Evolutionary conservation across 2,113 vertebrate genomes (phyloP).

Genomic region (Megaceryle torquata): DNA sequence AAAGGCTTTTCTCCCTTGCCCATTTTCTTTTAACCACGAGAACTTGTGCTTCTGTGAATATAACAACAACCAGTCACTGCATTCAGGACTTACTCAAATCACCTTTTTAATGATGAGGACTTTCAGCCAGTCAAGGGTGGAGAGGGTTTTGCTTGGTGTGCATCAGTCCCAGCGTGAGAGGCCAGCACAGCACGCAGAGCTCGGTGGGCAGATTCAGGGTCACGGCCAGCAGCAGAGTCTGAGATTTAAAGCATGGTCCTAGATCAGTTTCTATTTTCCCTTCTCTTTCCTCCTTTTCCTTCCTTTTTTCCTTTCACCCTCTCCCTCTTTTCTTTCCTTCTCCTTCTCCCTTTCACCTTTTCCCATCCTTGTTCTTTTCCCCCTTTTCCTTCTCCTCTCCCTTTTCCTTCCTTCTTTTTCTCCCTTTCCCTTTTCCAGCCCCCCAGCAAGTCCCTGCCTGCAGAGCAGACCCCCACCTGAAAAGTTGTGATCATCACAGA

Average conservation of each 20-base stretch:
- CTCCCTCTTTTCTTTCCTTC: no score
- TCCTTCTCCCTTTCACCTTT: no score
- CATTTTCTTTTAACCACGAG: no score
- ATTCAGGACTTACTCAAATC: no score
- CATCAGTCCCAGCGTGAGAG: not conserved
- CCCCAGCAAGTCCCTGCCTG: not conserved
- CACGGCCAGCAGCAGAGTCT: fast-evolving
- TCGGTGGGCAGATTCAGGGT: fast-evolving
- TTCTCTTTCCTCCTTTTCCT: not conserved
- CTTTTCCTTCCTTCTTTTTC: no score
- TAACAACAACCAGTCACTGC: no score
- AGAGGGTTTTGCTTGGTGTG: no score
- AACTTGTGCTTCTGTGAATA: no score
- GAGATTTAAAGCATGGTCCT: not conserved
- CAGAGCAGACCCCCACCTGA: not conserved
- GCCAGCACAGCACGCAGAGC: not conserved
- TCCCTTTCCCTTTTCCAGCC: no score
- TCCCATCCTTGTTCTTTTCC: not conserved
- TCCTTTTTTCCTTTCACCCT: no score
- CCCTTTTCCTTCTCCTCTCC: no score
- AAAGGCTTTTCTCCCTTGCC: no score
- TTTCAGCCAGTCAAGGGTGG: not conserved
- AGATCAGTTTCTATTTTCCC: not conserved
- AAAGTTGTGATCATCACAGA: not conserved
- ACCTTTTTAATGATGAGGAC: not conserved